Percentiles rank a stretch among this genome's conserved stretches.
Conservation (phyloP, 2,113 vertebrate genomes). For the Charina bottae region DNA sequence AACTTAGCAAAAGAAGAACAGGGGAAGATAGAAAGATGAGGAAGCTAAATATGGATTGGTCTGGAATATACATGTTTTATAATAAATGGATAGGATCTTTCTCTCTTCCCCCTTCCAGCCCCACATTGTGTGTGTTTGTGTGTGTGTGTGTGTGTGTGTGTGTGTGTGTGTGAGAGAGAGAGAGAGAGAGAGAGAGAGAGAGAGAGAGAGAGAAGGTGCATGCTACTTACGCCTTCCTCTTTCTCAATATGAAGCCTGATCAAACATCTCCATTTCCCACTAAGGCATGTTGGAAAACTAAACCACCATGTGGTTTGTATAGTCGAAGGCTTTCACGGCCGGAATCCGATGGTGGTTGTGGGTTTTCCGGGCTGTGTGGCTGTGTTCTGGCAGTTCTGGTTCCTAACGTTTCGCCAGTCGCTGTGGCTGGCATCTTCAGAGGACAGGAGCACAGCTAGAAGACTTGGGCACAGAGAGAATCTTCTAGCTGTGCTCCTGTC, state of each 20-base stretch:
- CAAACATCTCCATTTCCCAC: neutral
- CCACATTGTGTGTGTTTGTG: neutral
- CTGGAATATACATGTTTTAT: neutral
- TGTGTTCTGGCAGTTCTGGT: no score
- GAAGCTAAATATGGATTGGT: no score
- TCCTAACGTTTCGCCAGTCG: no score
- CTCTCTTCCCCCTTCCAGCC: neutral
- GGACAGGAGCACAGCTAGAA: no score
- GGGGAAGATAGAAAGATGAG: neutral
- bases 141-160: neutral
- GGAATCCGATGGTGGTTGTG: no score
- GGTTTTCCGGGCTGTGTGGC: no score
- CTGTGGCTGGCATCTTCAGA: no score
- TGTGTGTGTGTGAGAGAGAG: neutral
- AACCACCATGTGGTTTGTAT: neutral
- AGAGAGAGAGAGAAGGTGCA: neutral
- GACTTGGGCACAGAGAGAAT: no score
- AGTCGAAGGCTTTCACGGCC: no score
- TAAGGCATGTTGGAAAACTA: constrained; percentile 4
- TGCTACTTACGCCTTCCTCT: constrained; percentile 26
- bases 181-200: no score
- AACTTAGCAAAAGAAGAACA: neutral
- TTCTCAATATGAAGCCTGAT: constrained; percentile 12
- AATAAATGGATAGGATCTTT: neutral
- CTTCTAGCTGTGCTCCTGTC: no score